These are phyloP conservation scores for Dipus sagitta DNA, from an alignment of 2,797 vertebrate species.

Conservation along the genomic window DNA sequence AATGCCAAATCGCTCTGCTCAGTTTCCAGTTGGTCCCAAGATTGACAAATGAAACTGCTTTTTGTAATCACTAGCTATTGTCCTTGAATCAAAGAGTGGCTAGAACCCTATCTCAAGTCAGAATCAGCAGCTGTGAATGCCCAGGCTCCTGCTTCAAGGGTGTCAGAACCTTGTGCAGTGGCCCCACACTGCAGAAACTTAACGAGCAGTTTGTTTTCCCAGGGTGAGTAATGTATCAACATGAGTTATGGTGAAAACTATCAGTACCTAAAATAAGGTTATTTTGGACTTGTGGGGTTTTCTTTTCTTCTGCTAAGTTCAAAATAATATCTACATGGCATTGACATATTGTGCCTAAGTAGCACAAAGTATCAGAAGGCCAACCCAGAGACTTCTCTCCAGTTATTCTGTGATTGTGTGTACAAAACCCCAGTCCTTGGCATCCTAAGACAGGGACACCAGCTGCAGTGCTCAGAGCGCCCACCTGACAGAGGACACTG, in stretches of 20 bases:
- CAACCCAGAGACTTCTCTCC: not conserved
- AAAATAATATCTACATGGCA: not conserved
- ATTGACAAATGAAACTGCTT: not conserved
- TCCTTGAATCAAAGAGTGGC: conserved; percentile 42
- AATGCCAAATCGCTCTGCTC: conserved; percentile 34
- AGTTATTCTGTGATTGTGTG: accelerated
- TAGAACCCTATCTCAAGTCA: not conserved
- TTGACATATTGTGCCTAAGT: not conserved
- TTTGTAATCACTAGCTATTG: conserved; percentile 49
- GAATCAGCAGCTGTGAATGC: not conserved
- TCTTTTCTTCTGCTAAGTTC: not conserved
- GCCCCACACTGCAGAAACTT: not conserved
- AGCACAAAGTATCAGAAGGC: not conserved
- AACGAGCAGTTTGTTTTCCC: not conserved
- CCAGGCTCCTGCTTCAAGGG: not conserved
- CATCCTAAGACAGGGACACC: not conserved
- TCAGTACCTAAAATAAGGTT: not conserved
- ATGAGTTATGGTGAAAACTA: not conserved
- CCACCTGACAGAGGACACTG: not conserved
- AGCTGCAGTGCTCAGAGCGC: accelerated
- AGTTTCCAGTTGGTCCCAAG: not conserved
- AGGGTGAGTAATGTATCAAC: not conserved
- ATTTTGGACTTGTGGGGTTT: not conserved
- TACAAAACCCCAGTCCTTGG: not conserved
- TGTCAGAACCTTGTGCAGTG: not conserved